Evolutionary conservation across 2,888 invertebrate species (phyloP).

Genomic region (Chalcosyrphus nemorum): DNA sequence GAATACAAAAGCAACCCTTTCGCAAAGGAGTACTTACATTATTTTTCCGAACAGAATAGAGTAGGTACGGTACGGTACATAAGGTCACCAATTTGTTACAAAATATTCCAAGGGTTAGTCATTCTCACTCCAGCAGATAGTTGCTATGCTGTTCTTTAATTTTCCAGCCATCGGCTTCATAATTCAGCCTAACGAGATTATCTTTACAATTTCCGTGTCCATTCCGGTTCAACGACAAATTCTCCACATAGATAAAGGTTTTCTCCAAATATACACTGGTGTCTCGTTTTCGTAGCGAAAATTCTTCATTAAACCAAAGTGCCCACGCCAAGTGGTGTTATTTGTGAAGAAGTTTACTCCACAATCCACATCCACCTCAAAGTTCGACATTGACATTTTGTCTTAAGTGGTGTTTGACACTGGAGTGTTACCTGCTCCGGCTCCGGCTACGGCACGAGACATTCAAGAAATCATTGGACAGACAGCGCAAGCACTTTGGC

Average conservation of each 20-base stretch:
- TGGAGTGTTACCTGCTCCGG: slow-evolving; percentile 22
- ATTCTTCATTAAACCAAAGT: slow-evolving; percentile 18
- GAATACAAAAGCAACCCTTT: too few relatives aligned
- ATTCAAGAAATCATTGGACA: slow-evolving; percentile 32
- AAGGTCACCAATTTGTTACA: not conserved
- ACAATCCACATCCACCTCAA: slow-evolving; percentile 33
- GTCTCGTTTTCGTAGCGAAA: not conserved
- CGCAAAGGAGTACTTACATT: too few relatives aligned
- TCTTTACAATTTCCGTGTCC: slow-evolving; percentile 34
- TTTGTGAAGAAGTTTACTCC: slow-evolving; percentile 30
- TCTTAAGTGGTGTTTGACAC: slow-evolving; percentile 50
- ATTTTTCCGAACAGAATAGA: too few relatives aligned
- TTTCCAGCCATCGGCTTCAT: slow-evolving; percentile 36
- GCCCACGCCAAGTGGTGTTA: slow-evolving; percentile 18
- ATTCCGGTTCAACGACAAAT: slow-evolving; percentile 33
- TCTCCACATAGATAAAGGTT: slow-evolving; percentile 6
- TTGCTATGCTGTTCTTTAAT: slow-evolving; percentile 7
- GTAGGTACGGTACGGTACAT: too few relatives aligned
- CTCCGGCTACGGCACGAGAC: too few relatives aligned
- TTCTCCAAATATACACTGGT: not conserved
- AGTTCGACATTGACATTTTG: slow-evolving; percentile 61
- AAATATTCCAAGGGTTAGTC: not conserved
- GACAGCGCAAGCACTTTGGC: slow-evolving; percentile 11
- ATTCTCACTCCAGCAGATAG: not conserved
- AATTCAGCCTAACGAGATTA: slow-evolving; percentile 35